Conservation (phyloP, 2,888 invertebrate genomes). For the Callimorpha dominula region DNA sequence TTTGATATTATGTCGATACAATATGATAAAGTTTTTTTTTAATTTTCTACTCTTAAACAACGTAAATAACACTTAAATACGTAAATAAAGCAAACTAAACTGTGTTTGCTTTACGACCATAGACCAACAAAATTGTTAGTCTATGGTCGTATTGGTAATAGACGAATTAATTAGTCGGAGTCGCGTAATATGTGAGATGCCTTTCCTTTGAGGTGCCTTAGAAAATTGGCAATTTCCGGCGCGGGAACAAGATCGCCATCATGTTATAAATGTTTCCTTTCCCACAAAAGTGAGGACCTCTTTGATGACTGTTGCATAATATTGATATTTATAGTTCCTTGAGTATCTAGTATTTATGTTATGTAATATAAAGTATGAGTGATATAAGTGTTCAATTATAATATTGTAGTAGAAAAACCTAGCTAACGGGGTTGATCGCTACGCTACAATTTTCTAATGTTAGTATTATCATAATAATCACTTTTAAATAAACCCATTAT, state of each 20-base stretch:
- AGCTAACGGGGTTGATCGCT: background rate
- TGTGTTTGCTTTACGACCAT: background rate
- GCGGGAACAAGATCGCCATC: conserved; percentile 50
- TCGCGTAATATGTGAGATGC: background rate
- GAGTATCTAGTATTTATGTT: conserved; percentile 20
- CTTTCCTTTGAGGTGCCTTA: conserved; percentile 6
- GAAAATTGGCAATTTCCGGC: conserved; percentile 59
- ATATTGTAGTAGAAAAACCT: background rate
- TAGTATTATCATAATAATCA: background rate
- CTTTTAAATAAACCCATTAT: background rate
- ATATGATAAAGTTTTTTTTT: too few relatives aligned
- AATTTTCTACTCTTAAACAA: too few relatives aligned
- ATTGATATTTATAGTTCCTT: conserved; percentile 51
- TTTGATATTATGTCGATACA: too few relatives aligned
- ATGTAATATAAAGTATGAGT: background rate
- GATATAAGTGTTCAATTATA: background rate
- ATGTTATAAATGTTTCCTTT: conserved; percentile 59
- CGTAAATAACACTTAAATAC: too few relatives aligned
- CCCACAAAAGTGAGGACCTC: conserved; percentile 51
- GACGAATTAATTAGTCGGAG: background rate
- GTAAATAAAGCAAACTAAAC: too few relatives aligned
- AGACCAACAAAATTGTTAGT: background rate
- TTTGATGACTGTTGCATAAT: conserved; percentile 56
- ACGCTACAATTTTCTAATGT: background rate
- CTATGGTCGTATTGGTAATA: background rate